A percentile compares a stretch with the other conserved stretches of the same genome.
phyloP scores from a whole-genome alignment of 2,797 vertebrate species.

The Takifugu ocellatus region DNA sequence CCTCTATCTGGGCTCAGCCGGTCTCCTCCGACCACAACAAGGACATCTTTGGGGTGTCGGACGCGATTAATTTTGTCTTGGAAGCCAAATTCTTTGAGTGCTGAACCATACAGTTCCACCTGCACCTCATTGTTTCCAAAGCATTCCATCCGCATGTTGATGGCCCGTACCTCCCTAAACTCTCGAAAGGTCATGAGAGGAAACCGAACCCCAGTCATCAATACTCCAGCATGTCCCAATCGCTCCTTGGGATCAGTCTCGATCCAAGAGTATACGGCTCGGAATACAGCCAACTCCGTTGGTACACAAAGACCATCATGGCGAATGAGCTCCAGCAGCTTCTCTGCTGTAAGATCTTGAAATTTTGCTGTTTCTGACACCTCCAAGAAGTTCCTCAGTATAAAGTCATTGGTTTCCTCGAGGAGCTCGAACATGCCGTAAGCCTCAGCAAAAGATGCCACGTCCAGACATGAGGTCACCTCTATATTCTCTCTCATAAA shows the following conservation, averaged over 20 bases:
- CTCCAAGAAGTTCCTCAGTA: constrained; percentile 81
- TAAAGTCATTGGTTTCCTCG: constrained; percentile 76
- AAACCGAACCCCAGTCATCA: constrained; percentile 84
- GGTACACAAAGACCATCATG: constrained; percentile 79
- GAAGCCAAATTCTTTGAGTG: constrained; percentile 67
- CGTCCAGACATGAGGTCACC: constrained; percentile 75
- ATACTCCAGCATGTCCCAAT: constrained; percentile 61
- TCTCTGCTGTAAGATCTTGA: constrained; percentile 75
- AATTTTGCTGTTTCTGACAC: constrained; percentile 79
- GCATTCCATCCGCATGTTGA: constrained; percentile 76
- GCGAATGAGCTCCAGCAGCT: constrained; percentile 75
- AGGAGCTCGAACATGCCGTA: constrained; percentile 78
- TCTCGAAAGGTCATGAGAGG: constrained; percentile 88
- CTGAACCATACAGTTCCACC: constrained; percentile 68
- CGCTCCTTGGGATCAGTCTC: constrained; percentile 69
- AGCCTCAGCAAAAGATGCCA: constrained; percentile 80
- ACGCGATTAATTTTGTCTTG: constrained; percentile 64
- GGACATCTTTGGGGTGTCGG: constrained; percentile 74
- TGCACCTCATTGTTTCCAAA: constrained; percentile 47
- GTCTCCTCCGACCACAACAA: constrained; percentile 87
- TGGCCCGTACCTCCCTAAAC: constrained; percentile 81
- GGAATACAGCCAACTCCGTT: constrained; percentile 82
- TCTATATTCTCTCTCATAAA: constrained; percentile 77
- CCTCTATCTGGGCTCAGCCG: constrained; percentile 70
- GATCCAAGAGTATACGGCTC: constrained; percentile 82